Base-by-base conservation (phyloP, 1,140 invertebrate species). In the Orchestia grillus region DNA sequence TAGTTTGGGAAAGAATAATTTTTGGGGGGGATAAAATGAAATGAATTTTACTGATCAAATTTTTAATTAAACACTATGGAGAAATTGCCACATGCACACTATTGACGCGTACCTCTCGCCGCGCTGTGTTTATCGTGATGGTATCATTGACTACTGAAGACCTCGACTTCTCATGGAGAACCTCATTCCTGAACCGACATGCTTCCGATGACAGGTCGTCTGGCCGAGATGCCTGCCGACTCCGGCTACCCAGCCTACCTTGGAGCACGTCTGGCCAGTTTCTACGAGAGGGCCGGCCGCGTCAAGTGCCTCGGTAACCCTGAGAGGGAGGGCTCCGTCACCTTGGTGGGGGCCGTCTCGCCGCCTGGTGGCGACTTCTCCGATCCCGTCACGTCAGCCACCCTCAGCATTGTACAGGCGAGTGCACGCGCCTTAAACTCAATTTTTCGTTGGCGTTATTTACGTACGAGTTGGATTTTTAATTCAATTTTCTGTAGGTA, bases 341-440 rank as follows among this genome's bases (percentile, higher is more conserved):
- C 99, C 97, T 99, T 99, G 98, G 99, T 99, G 88, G 99, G 99
- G 97, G 99, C 99, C 97, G 99, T 99, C 96, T 99, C 99, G 40
- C 99, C 99, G 92, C 99, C 99, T 97, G 99, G 99, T 98, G 99
- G 99, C 98, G 99, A 99, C 97, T 99, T 99, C 98, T 99, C 99
- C 57, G 99, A 99, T 98, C 99, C 99, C 96, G 99, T 99, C 44
- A 99, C 99, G 11, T 99, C 99, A 16, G 99, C 99, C 96, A 99
- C 99, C 44, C 98, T 99, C 95, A 99, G 99, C 98, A 99, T 99
- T 97, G 99, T 99, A 43, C 99, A 99, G 98, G 99, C 99, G 88
- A 77, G 62, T 77, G 28, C 62, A 77, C 62, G 62, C 11, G 62
- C 36, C 62, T 19, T 15, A 77, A n/a, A n/a, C n/a, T n/a, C n/a